Percentiles rank a stretch among this genome's conserved stretches.
Conservation (phyloP, 2,113 vertebrate species). For the Dromas ardeola region DNA sequence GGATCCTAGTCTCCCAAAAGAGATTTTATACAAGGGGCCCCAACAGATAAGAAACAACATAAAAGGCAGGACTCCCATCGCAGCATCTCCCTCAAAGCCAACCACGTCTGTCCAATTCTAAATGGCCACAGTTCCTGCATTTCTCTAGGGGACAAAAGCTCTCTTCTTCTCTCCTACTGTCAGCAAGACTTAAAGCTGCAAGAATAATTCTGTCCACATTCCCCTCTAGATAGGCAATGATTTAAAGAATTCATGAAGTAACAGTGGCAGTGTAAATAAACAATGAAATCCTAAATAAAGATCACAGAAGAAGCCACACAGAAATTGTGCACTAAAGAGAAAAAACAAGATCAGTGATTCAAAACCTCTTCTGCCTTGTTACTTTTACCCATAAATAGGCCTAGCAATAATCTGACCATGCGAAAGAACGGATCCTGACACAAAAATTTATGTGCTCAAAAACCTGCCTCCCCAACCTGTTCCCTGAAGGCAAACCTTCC, state of each 20-base stretch:
- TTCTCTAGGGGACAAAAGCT: constrained; percentile 45
- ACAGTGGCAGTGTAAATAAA: constrained; percentile 54
- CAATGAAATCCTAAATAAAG: constrained; percentile 56
- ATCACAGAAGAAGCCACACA: neutral
- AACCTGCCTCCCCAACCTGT: neutral
- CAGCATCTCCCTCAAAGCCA: neutral
- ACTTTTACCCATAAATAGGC: neutral
- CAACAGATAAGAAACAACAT: neutral
- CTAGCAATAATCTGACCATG: neutral
- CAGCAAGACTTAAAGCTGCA: constrained; percentile 39
- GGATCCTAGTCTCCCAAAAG: neutral
- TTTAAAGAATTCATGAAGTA: constrained; percentile 66
- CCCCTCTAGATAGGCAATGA: constrained; percentile 36
- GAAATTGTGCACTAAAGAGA: neutral
- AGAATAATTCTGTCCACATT: constrained; percentile 47
- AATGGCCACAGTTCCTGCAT: constrained; percentile 12
- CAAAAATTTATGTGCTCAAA: neutral
- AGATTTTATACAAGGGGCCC: neutral
- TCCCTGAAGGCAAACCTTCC: neutral
- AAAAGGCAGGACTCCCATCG: neutral
- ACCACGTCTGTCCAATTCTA: neutral
- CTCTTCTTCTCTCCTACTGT: constrained; percentile 25
- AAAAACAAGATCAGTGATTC: neutral
- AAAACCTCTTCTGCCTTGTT: neutral
- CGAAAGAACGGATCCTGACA: neutral